These are phyloP conservation scores for Parochlus steinenii DNA, from an alignment of 2,888 invertebrate genomes.

Conservation along the genomic window DNA sequence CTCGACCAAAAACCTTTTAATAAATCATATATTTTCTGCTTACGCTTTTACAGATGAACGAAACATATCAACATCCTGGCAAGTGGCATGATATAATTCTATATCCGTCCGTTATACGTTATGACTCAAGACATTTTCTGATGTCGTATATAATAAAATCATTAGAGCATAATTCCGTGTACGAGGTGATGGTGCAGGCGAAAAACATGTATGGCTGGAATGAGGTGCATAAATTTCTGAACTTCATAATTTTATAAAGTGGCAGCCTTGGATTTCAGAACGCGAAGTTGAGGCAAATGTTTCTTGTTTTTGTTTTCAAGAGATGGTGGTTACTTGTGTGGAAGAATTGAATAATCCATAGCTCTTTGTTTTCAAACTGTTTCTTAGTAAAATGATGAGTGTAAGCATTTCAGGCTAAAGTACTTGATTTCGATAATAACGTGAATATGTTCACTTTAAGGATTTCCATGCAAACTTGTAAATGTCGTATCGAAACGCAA, in stretches of 20 bases:
- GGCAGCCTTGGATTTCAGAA: background rate
- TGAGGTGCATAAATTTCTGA: constrained; percentile 37
- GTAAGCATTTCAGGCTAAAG: no score
- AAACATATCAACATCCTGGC: constrained; percentile 52
- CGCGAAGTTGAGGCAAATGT: no score
- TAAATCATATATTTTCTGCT: constrained; percentile 1
- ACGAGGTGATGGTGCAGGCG: constrained; percentile 57
- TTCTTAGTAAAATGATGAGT: no score
- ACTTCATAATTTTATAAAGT: no score
- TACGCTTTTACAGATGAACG: constrained; percentile 40
- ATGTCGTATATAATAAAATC: constrained; percentile 47
- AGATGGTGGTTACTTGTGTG: no score
- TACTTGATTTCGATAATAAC: no score
- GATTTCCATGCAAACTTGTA: no score
- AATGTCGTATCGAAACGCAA: no score
- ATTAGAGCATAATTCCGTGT: constrained; percentile 47
- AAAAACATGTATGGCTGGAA: constrained; percentile 62
- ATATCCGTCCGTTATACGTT: constrained; percentile 26
- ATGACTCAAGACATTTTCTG: constrained; percentile 28
- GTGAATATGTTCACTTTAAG: no score
- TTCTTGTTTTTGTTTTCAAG: no score
- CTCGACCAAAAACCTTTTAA: background rate
- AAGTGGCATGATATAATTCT: constrained; percentile 46
- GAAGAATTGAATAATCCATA: no score
- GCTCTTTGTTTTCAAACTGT: no score